These are phyloP conservation scores for Nowickia ferox DNA, from an alignment of 2,888 invertebrate species.

Conservation along the genomic window DNA sequence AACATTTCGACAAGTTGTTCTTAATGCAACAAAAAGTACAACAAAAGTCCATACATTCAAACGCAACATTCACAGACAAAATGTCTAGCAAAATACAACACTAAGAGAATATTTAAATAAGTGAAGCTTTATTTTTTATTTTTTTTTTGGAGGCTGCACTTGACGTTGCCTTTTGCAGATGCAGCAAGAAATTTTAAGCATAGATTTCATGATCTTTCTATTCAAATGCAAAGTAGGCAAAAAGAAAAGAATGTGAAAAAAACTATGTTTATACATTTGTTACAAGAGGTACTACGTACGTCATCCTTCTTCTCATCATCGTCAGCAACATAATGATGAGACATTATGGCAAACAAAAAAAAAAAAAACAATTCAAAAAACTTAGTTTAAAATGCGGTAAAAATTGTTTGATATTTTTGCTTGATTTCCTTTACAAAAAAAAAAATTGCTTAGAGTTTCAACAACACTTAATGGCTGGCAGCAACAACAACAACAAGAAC, in stretches of 20 bases:
- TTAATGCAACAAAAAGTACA: conserved; percentile 30
- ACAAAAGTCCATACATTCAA: conserved; percentile 9
- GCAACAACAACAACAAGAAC: conserved; percentile 27
- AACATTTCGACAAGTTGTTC: conserved; percentile 69
- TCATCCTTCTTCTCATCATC: conserved; percentile 62
- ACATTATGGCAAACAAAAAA: conserved; percentile 16
- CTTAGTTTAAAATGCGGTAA: conserved; percentile 75
- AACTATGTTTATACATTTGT: conserved; percentile 52
- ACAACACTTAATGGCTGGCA: conserved; percentile 64
- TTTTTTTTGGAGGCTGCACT: conserved; percentile 60
- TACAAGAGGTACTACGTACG: conserved; percentile 55
- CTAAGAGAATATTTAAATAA: conserved; percentile 49
- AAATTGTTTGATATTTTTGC: conserved; percentile 81
- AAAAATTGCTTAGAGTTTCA: conserved; percentile 61
- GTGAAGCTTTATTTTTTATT: conserved; percentile 10
- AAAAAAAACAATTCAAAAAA: conserved; percentile 14
- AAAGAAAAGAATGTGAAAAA: conserved; percentile 1
- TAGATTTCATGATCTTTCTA: conserved; percentile 67
- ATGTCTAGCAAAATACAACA: conserved; percentile 59
- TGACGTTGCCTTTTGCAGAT: conserved; percentile 52
- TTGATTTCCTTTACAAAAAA: conserved; percentile 77
- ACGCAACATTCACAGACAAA: conserved; percentile 64
- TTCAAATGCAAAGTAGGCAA: conserved; percentile 33
- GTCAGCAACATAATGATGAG: conserved; percentile 55
- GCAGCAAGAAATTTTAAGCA: conserved; percentile 41